Evolutionary conservation across 1,140 invertebrate genomes (phyloP).

Genomic region (Pinna nobilis): DNA sequence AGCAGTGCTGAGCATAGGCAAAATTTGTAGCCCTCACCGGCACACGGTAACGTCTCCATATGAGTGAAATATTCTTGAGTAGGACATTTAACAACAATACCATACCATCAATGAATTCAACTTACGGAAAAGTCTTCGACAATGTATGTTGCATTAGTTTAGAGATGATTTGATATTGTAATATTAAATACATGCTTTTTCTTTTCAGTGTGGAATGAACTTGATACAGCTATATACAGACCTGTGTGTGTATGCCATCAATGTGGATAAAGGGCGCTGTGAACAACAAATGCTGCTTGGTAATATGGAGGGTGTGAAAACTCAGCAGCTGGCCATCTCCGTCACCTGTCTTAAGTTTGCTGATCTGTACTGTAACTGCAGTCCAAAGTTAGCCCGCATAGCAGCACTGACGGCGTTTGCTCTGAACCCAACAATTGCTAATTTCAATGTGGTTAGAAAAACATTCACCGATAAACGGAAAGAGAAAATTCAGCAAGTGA

Average conservation of each 20-base stretch:
- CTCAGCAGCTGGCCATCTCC: conserved; percentile 54
- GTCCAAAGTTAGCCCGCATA: conserved; percentile 49
- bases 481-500: conserved; percentile 16
- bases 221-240: conserved; percentile 62
- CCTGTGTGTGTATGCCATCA: conserved; percentile 64
- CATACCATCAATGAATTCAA: no score
- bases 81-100: no score
- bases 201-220: conserved; percentile 60
- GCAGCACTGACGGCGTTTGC: conserved; percentile 61
- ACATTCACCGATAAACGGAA: conserved; percentile 33
- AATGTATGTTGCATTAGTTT: no score
- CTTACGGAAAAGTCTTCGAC: no score
- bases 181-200: no score
- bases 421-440: conserved; percentile 52
- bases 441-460: conserved; percentile 47
- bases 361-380: conserved; percentile 48
- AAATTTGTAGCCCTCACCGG: no score
- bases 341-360: conserved; percentile 57
- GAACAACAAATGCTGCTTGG: conserved; percentile 56
- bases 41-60: no score
- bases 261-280: conserved; percentile 60
- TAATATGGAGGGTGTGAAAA: conserved; percentile 49
- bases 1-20: no score
- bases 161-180: conserved; percentile 7
- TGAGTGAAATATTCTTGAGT: no score